Percentiles rank a stretch among this genome's conserved stretches.
phyloP scores from a whole-genome alignment of 2,797 vertebrate genomes.

The Rallus crepitans region DNA sequence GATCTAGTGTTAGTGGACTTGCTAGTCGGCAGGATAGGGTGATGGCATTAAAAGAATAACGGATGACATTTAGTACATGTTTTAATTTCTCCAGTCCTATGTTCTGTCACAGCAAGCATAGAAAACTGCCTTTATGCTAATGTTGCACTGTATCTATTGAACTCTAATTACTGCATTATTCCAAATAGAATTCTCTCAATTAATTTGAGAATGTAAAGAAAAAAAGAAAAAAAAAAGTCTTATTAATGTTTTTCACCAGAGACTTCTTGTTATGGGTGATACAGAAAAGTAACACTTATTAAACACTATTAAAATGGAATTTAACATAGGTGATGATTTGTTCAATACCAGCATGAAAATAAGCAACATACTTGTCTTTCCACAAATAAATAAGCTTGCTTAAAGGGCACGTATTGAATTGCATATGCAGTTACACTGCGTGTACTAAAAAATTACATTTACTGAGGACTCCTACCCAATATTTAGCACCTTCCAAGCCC shows the following conservation, averaged over 20 bases:
- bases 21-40: not conserved
- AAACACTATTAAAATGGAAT: conserved; percentile 36
- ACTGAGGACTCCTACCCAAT: not conserved
- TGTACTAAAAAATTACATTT: not conserved
- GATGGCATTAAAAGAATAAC: conserved; percentile 10
- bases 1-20: not conserved
- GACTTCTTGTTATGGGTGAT: conserved; percentile 29
- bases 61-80: not conserved
- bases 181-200: conserved; percentile 49
- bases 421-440: not conserved
- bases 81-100: conserved; percentile 39
- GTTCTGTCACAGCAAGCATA: conserved; percentile 22
- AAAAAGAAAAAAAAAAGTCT: not conserved
- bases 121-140: conserved; percentile 26
- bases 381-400: conserved; percentile 49
- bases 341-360: conserved; percentile 43
- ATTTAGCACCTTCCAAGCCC: not conserved
- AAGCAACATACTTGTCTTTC: conserved; percentile 22
- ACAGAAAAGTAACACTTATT: conserved; percentile 16
- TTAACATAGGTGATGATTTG: conserved; percentile 47
- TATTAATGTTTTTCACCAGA: conserved; percentile 46
- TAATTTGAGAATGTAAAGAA: conserved; percentile 50
- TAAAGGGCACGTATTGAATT: conserved; percentile 34
- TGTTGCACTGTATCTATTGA: not conserved
- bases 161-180: conserved; percentile 49